Percentiles rank a stretch among this genome's conserved stretches.
Evolutionary conservation across 1,140 invertebrate genomes (phyloP).

Genomic region (Zeugodacus cucurbitae): DNA sequence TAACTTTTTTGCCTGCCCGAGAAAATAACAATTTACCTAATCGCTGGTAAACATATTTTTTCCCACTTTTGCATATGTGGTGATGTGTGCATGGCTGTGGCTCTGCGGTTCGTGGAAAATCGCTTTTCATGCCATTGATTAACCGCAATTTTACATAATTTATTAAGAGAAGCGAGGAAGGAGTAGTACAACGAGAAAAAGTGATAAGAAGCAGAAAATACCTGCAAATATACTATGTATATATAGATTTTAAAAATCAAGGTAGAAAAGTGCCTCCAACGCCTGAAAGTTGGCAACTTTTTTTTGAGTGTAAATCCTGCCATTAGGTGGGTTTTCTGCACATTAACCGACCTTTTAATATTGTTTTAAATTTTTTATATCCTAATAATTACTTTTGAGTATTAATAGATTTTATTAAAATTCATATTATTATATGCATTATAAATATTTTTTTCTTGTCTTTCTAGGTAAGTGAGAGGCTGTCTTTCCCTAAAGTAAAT

Average conservation of each 20-base stretch:
- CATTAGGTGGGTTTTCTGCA: no score
- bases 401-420: no score
- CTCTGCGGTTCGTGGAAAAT: neutral
- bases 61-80: no score
- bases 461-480: neutral
- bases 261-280: neutral
- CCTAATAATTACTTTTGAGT: no score
- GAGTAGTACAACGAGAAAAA: neutral
- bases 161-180: neutral
- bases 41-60: neutral
- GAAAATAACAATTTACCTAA: slow-evolving; percentile 20
- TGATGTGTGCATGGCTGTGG: neutral
- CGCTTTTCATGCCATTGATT: neutral
- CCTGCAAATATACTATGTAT: no score
- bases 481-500: neutral
- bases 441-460: neutral
- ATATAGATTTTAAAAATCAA: no score
- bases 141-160: neutral
- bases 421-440: no score
- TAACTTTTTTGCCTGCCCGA: neutral
- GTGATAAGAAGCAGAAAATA: no score
- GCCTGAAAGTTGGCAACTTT: neutral
- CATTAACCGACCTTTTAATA: no score
- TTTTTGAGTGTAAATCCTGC: no score
- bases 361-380: no score